Evolutionary conservation across 1,140 invertebrate species (phyloP).

Genomic region (Agrypnia vestita): DNA sequence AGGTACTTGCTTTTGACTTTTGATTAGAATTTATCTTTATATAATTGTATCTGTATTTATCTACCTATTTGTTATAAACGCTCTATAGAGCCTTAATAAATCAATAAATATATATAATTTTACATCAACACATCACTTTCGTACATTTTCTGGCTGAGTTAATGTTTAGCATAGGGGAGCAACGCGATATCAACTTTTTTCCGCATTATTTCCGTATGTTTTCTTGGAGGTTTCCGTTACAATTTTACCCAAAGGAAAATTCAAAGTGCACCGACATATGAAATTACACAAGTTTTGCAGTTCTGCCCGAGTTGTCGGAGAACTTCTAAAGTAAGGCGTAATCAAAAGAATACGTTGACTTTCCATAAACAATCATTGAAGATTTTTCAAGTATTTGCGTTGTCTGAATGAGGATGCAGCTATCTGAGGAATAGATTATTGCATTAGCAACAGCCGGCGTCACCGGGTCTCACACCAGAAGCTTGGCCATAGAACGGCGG

Average conservation of each 20-base stretch:
- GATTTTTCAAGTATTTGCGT: background rate
- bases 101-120: too few relatives aligned
- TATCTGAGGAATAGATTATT: background rate
- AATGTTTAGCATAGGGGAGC: too few relatives aligned
- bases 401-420: background rate
- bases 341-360: background rate
- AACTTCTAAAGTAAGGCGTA: background rate
- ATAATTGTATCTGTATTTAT: too few relatives aligned
- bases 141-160: too few relatives aligned
- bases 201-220: constrained; percentile 12
- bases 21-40: too few relatives aligned
- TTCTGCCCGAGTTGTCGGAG: background rate
- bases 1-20: too few relatives aligned
- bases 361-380: background rate
- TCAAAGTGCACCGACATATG: constrained; percentile 31
- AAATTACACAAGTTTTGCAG: constrained; percentile 32
- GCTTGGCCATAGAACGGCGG: too few relatives aligned
- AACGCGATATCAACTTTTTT: background rate
- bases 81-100: too few relatives aligned
- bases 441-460: background rate
- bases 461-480: too few relatives aligned
- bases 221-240: background rate
- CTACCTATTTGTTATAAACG: too few relatives aligned
- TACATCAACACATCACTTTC: too few relatives aligned
- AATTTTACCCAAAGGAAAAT: background rate